A percentile compares a stretch with the other conserved stretches of the same genome.
These are phyloP conservation scores for Halichondria panicea DNA, from an alignment of 37 sponge, comb jelly and placozoan species.

Conservation along the genomic window DNA sequence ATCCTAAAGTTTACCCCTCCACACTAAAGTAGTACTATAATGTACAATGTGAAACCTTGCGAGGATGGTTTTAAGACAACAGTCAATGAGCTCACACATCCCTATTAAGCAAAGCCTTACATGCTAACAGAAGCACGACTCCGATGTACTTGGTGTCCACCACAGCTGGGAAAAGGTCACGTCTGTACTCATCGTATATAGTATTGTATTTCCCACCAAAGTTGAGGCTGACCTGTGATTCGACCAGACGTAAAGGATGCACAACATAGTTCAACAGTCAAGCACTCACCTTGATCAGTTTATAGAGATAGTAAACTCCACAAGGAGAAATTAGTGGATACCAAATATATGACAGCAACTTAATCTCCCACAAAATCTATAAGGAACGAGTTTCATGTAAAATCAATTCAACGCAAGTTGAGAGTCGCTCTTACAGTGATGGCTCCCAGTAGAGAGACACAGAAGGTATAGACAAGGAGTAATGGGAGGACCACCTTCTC, in stretches of 20 bases:
- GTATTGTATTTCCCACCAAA: no score
- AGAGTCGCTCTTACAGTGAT: not conserved
- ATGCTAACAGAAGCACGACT: no score
- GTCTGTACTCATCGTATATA: no score
- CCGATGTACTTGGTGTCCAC: no score
- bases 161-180: no score
- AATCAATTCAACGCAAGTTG: no score
- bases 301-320: constrained; percentile 17
- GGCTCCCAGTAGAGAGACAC: not conserved
- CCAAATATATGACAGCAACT: not conserved
- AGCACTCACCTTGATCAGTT: constrained; percentile 25
- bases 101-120: no score
- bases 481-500: constrained; percentile 11
- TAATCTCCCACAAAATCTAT: constrained; percentile 19
- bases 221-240: not conserved
- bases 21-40: no score
- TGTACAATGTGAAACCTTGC: no score
- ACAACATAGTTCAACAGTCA: not conserved
- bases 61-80: no score
- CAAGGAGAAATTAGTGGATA: not conserved
- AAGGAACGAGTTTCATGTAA: not conserved
- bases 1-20: no score
- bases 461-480: not conserved
- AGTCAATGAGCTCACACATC: no score
- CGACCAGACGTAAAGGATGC: not conserved